phyloP scores from a whole-genome alignment of 2,113 vertebrate genomes.

The Atrichornis clamosus region DNA sequence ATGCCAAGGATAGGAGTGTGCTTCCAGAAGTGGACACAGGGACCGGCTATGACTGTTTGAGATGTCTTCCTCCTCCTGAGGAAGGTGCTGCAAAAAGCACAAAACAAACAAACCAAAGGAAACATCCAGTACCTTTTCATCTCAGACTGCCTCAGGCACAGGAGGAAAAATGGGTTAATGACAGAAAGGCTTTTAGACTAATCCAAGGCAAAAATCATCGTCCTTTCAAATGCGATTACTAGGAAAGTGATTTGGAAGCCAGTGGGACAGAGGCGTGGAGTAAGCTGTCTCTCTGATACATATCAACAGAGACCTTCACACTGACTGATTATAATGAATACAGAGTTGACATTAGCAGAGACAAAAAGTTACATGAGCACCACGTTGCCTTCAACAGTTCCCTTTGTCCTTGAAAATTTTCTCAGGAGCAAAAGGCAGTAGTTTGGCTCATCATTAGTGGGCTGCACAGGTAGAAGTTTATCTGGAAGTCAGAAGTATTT shows the following conservation, averaged over 20 bases:
- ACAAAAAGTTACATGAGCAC: conserved; percentile 29
- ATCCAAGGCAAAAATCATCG: neutral
- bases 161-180: conserved; percentile 18
- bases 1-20: no score
- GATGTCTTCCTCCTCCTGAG: neutral
- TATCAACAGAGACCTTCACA: conserved; percentile 47
- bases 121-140: neutral
- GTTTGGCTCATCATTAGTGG: neutral
- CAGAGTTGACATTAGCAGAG: conserved; percentile 51
- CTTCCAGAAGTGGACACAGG: neutral
- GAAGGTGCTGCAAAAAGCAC: neutral
- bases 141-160: neutral
- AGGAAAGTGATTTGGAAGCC: conserved; percentile 40
- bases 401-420: neutral
- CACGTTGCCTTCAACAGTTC: neutral
- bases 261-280: neutral
- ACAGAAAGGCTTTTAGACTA: conserved; percentile 15
- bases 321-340: conserved; percentile 53
- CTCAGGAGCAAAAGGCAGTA: neutral
- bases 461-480: neutral
- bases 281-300: conserved; percentile 29
- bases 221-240: conserved; percentile 14
- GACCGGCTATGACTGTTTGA: neutral
- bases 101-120: neutral
- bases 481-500: neutral